Evolutionary conservation across 2,113 vertebrate species (phyloP).

Genomic region (Helogale parvula): DNA sequence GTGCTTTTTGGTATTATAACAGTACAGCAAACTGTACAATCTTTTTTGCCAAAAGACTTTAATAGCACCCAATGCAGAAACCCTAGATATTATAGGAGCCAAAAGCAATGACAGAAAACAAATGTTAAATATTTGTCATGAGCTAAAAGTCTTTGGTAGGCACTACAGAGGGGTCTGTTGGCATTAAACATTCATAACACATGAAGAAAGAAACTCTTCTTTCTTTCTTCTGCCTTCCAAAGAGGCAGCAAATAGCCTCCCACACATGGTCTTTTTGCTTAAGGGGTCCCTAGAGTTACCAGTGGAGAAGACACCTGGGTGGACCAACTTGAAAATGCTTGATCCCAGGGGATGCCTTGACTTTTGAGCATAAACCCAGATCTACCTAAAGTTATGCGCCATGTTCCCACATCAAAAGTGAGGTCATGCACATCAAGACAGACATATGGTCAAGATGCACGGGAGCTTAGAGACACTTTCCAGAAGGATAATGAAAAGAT

Average conservation of each 20-base stretch:
- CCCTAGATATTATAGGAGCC: accelerated
- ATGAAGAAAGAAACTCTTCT: neutral
- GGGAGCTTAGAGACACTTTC: neutral
- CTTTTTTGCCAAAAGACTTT: neutral
- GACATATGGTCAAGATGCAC: neutral
- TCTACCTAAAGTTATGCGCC: neutral
- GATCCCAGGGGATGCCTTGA: neutral
- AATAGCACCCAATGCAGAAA: neutral
- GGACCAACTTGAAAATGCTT: slow-evolving; percentile 51
- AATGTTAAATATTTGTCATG: neutral
- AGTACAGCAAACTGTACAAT: neutral
- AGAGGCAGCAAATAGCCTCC: neutral
- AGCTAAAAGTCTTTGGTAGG: slow-evolving; percentile 20
- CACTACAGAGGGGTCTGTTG: neutral
- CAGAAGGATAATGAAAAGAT: neutral
- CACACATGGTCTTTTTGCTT: neutral
- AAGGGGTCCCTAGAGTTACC: neutral
- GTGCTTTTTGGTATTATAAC: neutral
- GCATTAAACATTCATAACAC: slow-evolving; percentile 1
- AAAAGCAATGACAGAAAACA: neutral
- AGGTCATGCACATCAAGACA: neutral
- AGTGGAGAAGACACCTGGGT: neutral
- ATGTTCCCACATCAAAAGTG: neutral
- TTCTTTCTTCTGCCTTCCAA: neutral
- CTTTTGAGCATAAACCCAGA: neutral